Conservation (phyloP, 2,113 vertebrate species). For the Aix galericulata region DNA sequence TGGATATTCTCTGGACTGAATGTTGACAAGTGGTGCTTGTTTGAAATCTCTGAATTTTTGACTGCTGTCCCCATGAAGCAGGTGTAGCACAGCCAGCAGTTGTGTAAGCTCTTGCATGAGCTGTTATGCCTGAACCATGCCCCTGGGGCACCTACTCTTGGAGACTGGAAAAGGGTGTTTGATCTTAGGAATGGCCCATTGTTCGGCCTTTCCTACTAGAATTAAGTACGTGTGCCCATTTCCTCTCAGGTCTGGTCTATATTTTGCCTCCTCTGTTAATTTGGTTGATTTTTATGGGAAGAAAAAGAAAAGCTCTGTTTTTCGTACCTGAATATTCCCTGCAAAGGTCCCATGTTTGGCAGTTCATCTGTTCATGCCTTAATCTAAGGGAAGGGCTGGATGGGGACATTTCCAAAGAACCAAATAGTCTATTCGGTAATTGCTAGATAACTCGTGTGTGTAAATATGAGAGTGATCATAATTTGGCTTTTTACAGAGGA, state of each 20-base stretch:
- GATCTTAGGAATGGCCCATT: neutral
- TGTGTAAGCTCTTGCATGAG: neutral
- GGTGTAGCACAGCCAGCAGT: neutral
- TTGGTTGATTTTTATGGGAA: neutral
- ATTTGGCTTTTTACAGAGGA: constrained; percentile 6
- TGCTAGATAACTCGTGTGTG: neutral
- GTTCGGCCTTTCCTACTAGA: neutral
- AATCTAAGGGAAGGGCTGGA: neutral
- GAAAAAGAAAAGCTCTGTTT: neutral
- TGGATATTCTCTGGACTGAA: neutral
- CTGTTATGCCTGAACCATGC: neutral
- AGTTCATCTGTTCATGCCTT: neutral
- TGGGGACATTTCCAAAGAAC: neutral
- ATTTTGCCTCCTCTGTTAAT: neutral
- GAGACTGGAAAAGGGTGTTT: neutral
- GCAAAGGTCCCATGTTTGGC: neutral
- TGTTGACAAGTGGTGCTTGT: neutral
- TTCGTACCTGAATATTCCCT: neutral
- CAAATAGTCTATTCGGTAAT: constrained; percentile 8
- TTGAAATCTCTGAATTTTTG: neutral
- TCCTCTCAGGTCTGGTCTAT: neutral
- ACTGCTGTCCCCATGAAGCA: neutral
- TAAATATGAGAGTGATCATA: constrained; percentile 21
- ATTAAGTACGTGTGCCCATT: too few relatives aligned
- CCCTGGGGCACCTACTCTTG: neutral